These are phyloP conservation scores for Amphiduros pacificus DNA, from an alignment of 2,888 invertebrate genomes.

Conservation along the genomic window DNA sequence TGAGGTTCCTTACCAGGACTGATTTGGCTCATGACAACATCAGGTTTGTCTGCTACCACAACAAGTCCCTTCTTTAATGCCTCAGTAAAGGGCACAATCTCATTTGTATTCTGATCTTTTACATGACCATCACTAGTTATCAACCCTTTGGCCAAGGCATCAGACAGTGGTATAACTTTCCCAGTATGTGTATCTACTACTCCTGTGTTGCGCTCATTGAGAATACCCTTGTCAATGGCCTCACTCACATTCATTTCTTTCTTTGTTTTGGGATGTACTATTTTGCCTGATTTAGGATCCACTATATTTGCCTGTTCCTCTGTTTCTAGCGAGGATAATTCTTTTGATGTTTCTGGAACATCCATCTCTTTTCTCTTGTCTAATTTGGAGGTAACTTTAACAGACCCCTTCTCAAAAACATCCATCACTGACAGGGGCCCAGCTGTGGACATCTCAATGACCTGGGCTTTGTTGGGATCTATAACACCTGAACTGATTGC, in stretches of 20 bases:
- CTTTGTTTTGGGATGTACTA: constrained; percentile 33
- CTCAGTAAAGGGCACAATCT: constrained; percentile 77
- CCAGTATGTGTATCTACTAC: constrained; percentile 13
- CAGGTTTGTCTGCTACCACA: constrained; percentile 27
- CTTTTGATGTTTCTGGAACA: constrained; percentile 4
- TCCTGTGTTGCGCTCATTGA: constrained; percentile 64
- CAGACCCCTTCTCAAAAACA: constrained; percentile 3
- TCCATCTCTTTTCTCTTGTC: too few species aligned
- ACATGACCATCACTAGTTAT: constrained; percentile 66
- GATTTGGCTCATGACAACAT: too few species aligned
- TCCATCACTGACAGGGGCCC: not conserved
- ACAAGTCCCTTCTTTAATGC: constrained; percentile 77
- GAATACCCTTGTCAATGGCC: constrained; percentile 77
- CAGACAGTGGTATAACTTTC: constrained; percentile 63
- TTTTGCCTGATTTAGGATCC: constrained; percentile 34
- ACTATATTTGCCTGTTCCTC: constrained; percentile 4
- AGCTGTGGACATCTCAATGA: constrained; percentile 3
- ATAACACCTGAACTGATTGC: constrained; percentile 77
- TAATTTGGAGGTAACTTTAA: too few species aligned
- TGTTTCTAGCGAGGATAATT: constrained; percentile 5
- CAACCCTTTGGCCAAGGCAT: constrained; percentile 34
- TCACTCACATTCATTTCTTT: constrained; percentile 71
- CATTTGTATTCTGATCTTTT: constrained; percentile 67
- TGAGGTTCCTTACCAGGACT: too few species aligned
- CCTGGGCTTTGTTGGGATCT: constrained; percentile 3